Evolutionary conservation across 1,140 invertebrate species (phyloP), one percentile per base, ranked within the genome.

Genomic region (Spodoptera frugiperda): DNA sequence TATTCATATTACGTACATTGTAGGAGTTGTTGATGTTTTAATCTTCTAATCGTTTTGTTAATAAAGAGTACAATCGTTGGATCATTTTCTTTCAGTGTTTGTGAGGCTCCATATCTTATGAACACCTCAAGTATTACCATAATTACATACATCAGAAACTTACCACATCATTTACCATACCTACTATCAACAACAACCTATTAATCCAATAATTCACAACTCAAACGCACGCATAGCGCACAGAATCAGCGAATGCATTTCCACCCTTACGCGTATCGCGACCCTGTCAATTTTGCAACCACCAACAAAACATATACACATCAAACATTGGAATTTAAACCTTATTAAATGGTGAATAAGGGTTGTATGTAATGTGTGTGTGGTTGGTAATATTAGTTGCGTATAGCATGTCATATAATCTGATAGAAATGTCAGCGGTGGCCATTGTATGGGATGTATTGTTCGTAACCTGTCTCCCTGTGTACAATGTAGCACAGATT

Each of bases 381-480:
- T 53, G 9, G 4, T 39, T 68, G 14, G 3, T 65, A 17, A 15
- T 59, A 30, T 65, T 19, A 65, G 30, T 19, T 77, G 65, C 15
- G 19, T 65, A 46, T n/a, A 46, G 15, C 48, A 76, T 83, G 78
- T 79, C 77, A 19, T 74, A 39, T 78, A 78, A 83, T 78, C 67
- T 61, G 71, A 82, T 77, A 61, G 74, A 80, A 77, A 78, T 76
- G 78, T 67, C 55, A 70, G 55, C 78, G 75, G 61, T 51, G 57
- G 25, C 61, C 63, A 68, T 83, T 80, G 77, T 61, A 46, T 25
- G 55, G 12, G 39, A n/a, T 12, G 19, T 49, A 73, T 73, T 72
- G 68, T 72, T n/a, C n/a, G 51, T 72, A 46, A 73, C 71, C 55
- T 73, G 71, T 61, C 71, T 57, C 44, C 15, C 21, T 8, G 17